Evolutionary conservation across 2,113 vertebrate genomes (phyloP).

Genomic region (Vulpes vulpes): DNA sequence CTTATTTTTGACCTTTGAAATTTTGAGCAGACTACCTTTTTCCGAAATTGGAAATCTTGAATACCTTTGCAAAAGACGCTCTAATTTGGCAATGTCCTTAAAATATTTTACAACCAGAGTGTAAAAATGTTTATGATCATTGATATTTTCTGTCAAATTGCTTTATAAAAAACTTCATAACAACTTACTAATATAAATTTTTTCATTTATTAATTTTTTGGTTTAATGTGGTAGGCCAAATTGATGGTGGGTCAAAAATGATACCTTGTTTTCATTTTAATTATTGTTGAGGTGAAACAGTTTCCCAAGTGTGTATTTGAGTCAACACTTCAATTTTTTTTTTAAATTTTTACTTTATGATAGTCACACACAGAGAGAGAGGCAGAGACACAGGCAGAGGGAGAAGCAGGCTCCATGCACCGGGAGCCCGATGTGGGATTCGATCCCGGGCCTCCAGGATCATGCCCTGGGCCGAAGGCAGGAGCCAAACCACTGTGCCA

Average conservation of each 20-base stretch:
- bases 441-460: too few species aligned
- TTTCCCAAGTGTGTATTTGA: background rate
- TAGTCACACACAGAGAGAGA: too few species aligned
- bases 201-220: background rate
- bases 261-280: background rate
- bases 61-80: background rate
- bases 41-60: background rate
- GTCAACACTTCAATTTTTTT: background rate
- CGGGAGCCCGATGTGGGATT: too few species aligned
- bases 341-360: too few species aligned
- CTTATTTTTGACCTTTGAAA: background rate
- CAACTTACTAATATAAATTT: background rate
- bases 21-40: background rate
- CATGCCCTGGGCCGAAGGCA: too few species aligned
- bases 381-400: too few species aligned
- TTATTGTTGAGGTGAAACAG: background rate
- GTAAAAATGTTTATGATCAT: background rate
- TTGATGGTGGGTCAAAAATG: background rate
- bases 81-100: background rate
- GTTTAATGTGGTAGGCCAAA: background rate
- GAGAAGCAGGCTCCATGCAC: too few species aligned
- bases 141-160: background rate
- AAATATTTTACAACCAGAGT: background rate
- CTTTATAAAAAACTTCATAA: slow-evolving; percentile 11
- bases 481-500: too few species aligned